phyloP scores from a whole-genome alignment of 2,113 vertebrate genomes.

The Ceyx margarethae region DNA sequence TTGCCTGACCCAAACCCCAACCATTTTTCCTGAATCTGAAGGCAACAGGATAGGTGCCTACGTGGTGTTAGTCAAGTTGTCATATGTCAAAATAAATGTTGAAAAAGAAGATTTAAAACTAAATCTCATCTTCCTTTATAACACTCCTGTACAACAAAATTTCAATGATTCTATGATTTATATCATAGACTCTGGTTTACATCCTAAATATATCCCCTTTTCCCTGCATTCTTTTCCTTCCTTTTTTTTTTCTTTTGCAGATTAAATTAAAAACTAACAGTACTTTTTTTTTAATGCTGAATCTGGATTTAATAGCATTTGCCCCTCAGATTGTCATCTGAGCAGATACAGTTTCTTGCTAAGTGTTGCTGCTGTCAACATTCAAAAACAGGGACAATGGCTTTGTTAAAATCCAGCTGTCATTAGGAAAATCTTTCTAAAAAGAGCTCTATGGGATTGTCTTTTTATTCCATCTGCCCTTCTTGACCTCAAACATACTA shows the following conservation, averaged over 20 bases:
- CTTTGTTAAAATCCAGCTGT: conserved; percentile 6
- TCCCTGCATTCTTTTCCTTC: neutral
- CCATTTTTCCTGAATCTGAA: neutral
- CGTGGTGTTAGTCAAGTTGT: accelerated
- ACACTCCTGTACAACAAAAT: neutral
- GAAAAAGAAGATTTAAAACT: neutral
- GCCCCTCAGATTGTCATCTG: neutral
- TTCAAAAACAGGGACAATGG: neutral
- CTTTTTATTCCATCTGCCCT: neutral
- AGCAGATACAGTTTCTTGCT: neutral
- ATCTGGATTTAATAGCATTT: neutral
- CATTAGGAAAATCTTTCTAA: neutral
- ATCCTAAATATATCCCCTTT: neutral
- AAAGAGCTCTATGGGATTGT: neutral
- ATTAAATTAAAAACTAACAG: neutral
- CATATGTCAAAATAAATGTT: neutral
- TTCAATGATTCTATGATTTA: neutral
- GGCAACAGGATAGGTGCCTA: neutral
- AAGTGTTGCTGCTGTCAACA: neutral
- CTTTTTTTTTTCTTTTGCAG: neutral
- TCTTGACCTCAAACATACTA: conserved; percentile 1
- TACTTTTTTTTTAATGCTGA: neutral
- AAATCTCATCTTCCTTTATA: neutral
- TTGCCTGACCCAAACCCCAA: neutral
- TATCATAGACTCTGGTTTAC: neutral